Conservation (phyloP, 2,888 invertebrate genomes). For the Lycia hirtaria region DNA sequence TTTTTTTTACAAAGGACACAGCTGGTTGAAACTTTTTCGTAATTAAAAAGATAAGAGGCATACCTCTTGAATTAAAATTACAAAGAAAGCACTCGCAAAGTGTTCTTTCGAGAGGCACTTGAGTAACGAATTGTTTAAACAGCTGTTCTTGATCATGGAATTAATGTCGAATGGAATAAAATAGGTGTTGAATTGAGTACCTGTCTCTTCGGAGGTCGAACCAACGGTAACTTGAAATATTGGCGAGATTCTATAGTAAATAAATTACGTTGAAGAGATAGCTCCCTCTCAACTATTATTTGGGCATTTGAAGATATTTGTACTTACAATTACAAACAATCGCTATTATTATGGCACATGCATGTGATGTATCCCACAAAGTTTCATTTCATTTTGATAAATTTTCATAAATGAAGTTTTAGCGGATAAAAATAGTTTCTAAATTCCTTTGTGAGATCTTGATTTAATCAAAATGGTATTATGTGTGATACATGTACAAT, state of each 20-base stretch:
- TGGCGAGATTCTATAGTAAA: background rate
- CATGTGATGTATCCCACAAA: no score
- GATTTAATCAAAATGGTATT: no score
- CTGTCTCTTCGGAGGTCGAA: constrained; percentile 16
- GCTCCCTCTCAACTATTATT: no score
- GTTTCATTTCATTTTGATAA: no score
- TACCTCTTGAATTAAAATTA: constrained; percentile 39
- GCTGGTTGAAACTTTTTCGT: constrained; percentile 31
- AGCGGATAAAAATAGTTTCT: no score
- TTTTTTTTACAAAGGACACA: constrained; percentile 31
- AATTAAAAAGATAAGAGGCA: constrained; percentile 33
- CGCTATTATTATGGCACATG: no score
- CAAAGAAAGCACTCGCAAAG: constrained; percentile 36
- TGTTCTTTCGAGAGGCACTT: constrained; percentile 32
- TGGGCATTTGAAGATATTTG: no score
- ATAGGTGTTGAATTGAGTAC: constrained; percentile 14
- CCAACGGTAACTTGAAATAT: background rate
- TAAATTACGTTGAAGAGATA: no score
- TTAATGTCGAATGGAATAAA: constrained; percentile 21
- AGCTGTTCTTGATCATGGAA: constrained; percentile 37
- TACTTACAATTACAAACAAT: no score
- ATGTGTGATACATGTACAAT: no score
- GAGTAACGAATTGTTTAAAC: constrained; percentile 40
- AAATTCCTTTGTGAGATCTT: no score
- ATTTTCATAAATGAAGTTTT: no score